Conservation (phyloP, 2,888 invertebrate genomes). For the Noctua janthina region DNA sequence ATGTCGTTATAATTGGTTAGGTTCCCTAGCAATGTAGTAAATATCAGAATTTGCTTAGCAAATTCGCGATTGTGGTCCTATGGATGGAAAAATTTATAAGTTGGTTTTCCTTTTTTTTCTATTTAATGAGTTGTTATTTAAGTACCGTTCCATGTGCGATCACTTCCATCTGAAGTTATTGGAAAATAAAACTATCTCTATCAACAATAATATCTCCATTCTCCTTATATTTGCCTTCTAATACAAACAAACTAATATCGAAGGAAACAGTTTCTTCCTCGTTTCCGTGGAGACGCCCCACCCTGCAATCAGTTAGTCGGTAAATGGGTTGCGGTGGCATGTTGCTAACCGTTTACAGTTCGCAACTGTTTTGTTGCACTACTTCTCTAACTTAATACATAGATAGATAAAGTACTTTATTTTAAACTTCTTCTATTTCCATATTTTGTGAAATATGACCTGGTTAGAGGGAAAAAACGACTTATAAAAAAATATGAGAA, state of each 20-base stretch:
- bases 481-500: background rate
- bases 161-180: background rate
- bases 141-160: background rate
- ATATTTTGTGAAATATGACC: background rate
- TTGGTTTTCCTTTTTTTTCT: background rate
- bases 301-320: slow-evolving; percentile 44
- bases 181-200: background rate
- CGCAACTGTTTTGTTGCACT: slow-evolving; percentile 32
- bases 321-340: slow-evolving; percentile 61
- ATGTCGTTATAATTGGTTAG: background rate
- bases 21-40: background rate
- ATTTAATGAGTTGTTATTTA: background rate
- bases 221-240: background rate
- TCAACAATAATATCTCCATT: background rate
- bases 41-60: background rate
- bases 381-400: background rate
- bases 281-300: slow-evolving; percentile 43
- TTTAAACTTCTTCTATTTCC: background rate
- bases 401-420: slow-evolving; percentile 1
- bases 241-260: background rate
- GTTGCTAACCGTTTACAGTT: slow-evolving; percentile 49
- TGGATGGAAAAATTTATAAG: no score
- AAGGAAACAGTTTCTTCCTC: background rate
- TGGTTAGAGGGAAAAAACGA: background rate
- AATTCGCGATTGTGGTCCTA: background rate